These are phyloP conservation scores for Cynaeus angustus DNA, from an alignment of 2,888 invertebrate species.

Conservation along the genomic window DNA sequence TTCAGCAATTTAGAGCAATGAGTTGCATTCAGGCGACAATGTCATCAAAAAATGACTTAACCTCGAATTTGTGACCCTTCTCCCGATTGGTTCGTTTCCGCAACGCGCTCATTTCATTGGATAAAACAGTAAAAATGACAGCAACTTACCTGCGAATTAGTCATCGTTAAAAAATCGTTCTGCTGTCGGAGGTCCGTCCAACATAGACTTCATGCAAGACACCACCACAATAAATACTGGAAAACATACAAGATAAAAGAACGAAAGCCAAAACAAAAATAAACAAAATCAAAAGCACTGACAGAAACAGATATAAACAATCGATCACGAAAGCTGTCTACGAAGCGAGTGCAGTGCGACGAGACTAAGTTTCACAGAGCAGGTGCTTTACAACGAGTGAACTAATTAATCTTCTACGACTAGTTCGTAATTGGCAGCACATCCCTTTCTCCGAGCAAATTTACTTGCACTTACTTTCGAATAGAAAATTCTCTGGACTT, in stretches of 20 bases:
- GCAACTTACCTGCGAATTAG: conserved; percentile 76
- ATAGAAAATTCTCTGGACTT: conserved; percentile 51
- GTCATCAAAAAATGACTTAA: no score
- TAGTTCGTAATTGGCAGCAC: conserved; percentile 42
- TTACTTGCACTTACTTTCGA: conserved; percentile 55
- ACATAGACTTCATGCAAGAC: conserved; percentile 59
- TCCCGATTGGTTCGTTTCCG: no score
- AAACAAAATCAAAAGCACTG: conserved; percentile 28
- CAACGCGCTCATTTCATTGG: no score
- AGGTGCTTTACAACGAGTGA: conserved; percentile 29
- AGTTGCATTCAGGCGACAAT: no score
- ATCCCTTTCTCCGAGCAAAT: conserved; percentile 52
- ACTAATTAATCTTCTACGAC: conserved; percentile 44
- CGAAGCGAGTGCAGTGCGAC: conserved; percentile 14
- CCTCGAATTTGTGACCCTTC: no score
- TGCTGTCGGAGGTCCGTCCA: conserved; percentile 43
- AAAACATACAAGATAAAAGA: conserved; percentile 56
- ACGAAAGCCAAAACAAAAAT: conserved; percentile 38
- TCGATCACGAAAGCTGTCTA: conserved; percentile 35
- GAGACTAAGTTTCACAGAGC: conserved; percentile 35
- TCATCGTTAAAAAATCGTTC: conserved; percentile 70
- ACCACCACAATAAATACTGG: conserved; percentile 57
- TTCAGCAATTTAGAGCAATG: no score
- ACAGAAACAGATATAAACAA: conserved; percentile 37
- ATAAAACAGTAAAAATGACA: not conserved